Evolutionary conservation across 1,140 invertebrate genomes (phyloP).

Genomic region (Eurosta solidaginis): DNA sequence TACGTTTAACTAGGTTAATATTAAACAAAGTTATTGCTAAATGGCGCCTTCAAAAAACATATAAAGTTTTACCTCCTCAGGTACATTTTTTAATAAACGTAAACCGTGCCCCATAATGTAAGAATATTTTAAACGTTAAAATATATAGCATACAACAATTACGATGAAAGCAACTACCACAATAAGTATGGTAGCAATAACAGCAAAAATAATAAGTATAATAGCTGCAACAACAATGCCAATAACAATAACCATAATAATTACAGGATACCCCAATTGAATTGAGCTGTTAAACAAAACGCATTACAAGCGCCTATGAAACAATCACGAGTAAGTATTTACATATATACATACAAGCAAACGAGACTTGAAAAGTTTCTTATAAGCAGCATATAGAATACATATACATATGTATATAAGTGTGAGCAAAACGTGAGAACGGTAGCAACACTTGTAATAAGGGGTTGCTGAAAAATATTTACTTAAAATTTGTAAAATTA

Average conservation of each 20-base stretch:
- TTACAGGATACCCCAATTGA: slow-evolving; percentile 13
- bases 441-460: neutral
- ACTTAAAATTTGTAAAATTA: too few relatives aligned
- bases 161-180: slow-evolving; percentile 10
- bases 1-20: too few relatives aligned
- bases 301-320: neutral
- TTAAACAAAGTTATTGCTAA: too few relatives aligned
- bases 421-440: neutral
- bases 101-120: neutral
- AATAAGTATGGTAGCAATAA: slow-evolving; percentile 28
- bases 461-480: too few relatives aligned
- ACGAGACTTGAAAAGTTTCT: too few relatives aligned
- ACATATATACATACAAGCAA: too few relatives aligned
- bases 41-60: too few relatives aligned
- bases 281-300: slow-evolving; percentile 9
- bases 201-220: slow-evolving; percentile 11
- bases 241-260: slow-evolving; percentile 32
- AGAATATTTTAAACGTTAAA: neutral
- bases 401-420: too few relatives aligned
- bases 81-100: neutral
- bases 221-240: slow-evolving; percentile 14
- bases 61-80: neutral
- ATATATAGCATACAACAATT: slow-evolving; percentile 2
- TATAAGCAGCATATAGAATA: too few relatives aligned
- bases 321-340: neutral